Base-by-base conservation (phyloP, 2,888 invertebrate species). In the Drosophila mayaguana region DNA sequence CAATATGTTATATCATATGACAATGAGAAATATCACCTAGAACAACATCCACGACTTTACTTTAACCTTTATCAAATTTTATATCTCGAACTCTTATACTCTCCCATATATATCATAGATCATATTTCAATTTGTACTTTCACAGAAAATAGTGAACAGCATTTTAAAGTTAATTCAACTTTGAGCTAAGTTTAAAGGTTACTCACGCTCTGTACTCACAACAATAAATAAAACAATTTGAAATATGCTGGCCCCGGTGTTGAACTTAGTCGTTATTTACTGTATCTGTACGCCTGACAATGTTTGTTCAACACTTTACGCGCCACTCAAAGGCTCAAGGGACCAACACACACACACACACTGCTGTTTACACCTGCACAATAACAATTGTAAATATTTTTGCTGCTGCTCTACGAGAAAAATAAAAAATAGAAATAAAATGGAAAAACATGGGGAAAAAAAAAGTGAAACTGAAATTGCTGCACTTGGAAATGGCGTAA, bases 241-340 rank as follows among this genome's bases (percentile, higher is more conserved):
- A 16, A 56, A 48, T 65, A 45, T 53, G 46, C 22, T 34, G 16
- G 65, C 48, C 48, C 55, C 16, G 25, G 28, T 63, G 68, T 75
- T 63, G 50, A 77, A 63, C 75, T 72, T 68, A 77, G 63, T 50
- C 61, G 56, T 57, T 75, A 67, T 68, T 54, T 54, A 77, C 75
- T 77, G 77, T 72, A 67, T 54, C 42, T 51, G 38, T 53, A 59
- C 51, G 66, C 43, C 50, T 42, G 63, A 56, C 74, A 72, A 57
- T 63, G 61, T 69, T 63, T 77, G 61, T 40, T 61, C 20, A 77
- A 77, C 78, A 64, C 78, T 76, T 76, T 73, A 55, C 69, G 63
- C 73, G 57, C 45, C 78, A 75, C 75, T 75, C 75, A 63, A 77
- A 73, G 45, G 53, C 68, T 68, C 51, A 63, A 36, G 67, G 51